Conservation (phyloP, 1,140 invertebrate species). For the Bombus impatiens region DNA sequence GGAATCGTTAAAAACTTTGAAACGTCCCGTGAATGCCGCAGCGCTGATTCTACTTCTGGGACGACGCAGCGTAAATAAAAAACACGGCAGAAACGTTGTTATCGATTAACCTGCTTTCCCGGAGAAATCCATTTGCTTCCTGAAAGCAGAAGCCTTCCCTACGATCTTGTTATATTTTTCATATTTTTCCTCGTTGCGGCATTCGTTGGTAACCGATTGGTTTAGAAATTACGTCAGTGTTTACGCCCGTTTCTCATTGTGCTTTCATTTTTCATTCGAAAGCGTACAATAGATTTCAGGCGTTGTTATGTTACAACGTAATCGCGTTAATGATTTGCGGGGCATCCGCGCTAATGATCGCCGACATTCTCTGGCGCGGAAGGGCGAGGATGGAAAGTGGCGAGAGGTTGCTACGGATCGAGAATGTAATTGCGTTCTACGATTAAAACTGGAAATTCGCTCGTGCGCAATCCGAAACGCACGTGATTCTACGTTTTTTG, state of each 20-base stretch:
- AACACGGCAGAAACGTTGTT: slow-evolving; percentile 11
- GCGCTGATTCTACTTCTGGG: neutral
- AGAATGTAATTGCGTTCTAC: slow-evolving; percentile 7
- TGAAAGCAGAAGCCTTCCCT: neutral
- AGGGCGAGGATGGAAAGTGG: neutral
- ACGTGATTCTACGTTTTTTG: neutral
- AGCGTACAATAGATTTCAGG: slow-evolving; percentile 56
- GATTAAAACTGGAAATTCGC: slow-evolving; percentile 49
- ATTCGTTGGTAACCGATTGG: neutral
- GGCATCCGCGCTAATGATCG: slow-evolving; percentile 68
- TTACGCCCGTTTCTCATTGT: neutral
- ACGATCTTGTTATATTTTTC: neutral
- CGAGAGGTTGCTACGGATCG: neutral
- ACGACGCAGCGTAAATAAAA: slow-evolving; percentile 7
- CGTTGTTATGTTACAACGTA: slow-evolving; percentile 56
- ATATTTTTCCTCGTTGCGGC: slow-evolving; percentile 7
- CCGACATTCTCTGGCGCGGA: slow-evolving; percentile 24
- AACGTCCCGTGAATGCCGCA: neutral
- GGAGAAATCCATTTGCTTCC: slow-evolving; percentile 16
- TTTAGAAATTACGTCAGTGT: slow-evolving; percentile 45
- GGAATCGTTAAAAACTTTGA: rapidly evolving
- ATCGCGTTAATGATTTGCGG: slow-evolving; percentile 69
- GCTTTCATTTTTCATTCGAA: slow-evolving; percentile 17
- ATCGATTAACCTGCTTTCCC: slow-evolving; percentile 43
- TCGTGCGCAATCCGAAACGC: slow-evolving; percentile 46